Percentiles rank a stretch among this genome's conserved stretches.
phyloP scores from a whole-genome alignment of 2,797 vertebrate genomes.

The Bradypodion pumilum region DNA sequence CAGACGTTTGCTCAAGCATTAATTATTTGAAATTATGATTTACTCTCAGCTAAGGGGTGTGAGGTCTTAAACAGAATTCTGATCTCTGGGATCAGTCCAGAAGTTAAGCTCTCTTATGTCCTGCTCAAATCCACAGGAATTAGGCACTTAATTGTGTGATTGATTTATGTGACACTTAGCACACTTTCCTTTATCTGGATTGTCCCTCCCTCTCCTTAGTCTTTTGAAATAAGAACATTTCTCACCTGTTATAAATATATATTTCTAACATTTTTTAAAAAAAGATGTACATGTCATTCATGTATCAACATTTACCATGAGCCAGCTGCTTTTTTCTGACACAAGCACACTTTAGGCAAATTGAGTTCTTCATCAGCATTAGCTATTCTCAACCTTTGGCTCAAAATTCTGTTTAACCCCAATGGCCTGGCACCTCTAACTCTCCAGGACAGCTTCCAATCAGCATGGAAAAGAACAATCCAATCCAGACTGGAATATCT shows the following conservation, averaged over 20 bases:
- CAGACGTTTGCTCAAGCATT: background rate
- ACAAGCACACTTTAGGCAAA: background rate
- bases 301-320: background rate
- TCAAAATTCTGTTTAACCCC: no score
- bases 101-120: constrained; percentile 11
- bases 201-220: background rate
- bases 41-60: constrained; percentile 5
- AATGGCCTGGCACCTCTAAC: no score
- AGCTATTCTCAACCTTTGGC: no score
- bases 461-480: no score
- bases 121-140: constrained; percentile 19
- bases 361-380: background rate
- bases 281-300: background rate
- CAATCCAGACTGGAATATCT: no score
- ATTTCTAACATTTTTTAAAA: background rate
- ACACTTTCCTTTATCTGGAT: background rate
- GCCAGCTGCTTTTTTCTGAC: background rate
- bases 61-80: constrained; percentile 17
- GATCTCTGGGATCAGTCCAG: constrained; percentile 22
- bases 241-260: background rate
- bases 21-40: constrained; percentile 23
- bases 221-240: background rate
- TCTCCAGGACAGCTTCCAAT: no score
- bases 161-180: background rate
- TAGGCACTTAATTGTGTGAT: constrained; percentile 17